Conservation (phyloP, 1,140 invertebrate species). For the Ceratosolen solmsi region DNA sequence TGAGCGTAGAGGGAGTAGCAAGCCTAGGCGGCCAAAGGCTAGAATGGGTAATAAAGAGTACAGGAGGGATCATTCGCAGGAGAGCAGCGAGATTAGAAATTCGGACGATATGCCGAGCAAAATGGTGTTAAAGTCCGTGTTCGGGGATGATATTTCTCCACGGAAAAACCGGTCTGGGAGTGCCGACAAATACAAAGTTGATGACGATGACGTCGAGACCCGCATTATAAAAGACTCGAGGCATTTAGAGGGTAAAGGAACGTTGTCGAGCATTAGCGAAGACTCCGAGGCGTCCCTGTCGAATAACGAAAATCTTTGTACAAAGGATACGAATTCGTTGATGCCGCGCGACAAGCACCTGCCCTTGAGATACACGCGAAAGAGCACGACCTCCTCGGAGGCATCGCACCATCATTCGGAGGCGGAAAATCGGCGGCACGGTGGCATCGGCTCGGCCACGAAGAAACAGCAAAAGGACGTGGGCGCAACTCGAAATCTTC, state of each 20-base stretch:
- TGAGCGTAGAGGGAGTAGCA: neutral
- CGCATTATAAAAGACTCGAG: neutral
- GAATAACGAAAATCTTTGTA: slow-evolving; percentile 41
- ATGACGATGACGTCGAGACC: slow-evolving; percentile 6
- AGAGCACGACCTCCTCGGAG: slow-evolving; percentile 32
- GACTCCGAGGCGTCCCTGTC: slow-evolving; percentile 42
- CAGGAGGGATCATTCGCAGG: slow-evolving; percentile 18
- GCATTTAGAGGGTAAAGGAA: neutral
- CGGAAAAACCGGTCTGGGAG: slow-evolving; percentile 11
- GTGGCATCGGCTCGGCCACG: neutral
- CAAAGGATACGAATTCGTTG: slow-evolving; percentile 34
- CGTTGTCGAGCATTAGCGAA: slow-evolving; percentile 35
- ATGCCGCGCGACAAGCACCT: slow-evolving; percentile 46
- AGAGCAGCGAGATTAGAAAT: neutral
- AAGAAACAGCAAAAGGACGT: slow-evolving; percentile 17
- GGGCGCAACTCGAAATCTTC: neutral
- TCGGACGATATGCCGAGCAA: slow-evolving; percentile 4
- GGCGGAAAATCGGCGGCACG: slow-evolving; percentile 8
- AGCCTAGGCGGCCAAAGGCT: slow-evolving; percentile 14
- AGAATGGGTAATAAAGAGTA: slow-evolving; percentile 21
- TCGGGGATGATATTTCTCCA: slow-evolving; percentile 5
- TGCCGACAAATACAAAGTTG: slow-evolving; percentile 9
- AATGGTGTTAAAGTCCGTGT: slow-evolving; percentile 24
- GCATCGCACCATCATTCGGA: slow-evolving; percentile 6
- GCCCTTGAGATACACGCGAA: slow-evolving; percentile 5